Percentiles rank a stretch among this genome's conserved stretches.
Evolutionary conservation across 2,888 invertebrate genomes (phyloP).

Genomic region (Silvanus unidentatus): DNA sequence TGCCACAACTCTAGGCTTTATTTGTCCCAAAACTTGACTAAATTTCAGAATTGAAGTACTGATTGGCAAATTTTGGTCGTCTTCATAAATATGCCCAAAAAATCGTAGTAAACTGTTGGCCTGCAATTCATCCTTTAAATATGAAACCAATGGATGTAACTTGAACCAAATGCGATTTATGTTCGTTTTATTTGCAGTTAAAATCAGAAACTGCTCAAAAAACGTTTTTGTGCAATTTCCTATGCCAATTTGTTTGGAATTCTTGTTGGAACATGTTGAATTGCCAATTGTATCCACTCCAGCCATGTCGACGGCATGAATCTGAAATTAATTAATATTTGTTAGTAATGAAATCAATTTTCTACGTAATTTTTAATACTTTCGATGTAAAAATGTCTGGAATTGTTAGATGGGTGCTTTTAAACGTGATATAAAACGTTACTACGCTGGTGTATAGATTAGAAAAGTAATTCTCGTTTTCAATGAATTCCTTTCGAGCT

Average conservation of each 20-base stretch:
- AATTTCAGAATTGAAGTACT: slow-evolving; percentile 44
- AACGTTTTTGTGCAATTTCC: slow-evolving; percentile 44
- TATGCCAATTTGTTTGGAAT: slow-evolving; percentile 35
- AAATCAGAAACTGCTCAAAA: slow-evolving; percentile 41
- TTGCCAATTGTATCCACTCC: slow-evolving; percentile 42
- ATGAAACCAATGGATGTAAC: slow-evolving; percentile 40
- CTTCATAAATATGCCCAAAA: slow-evolving; percentile 43
- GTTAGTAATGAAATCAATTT: neutral
- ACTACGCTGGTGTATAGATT: slow-evolving; percentile 42
- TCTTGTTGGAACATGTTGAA: slow-evolving; percentile 33
- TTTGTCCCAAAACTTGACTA: slow-evolving; percentile 35
- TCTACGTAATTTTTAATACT: neutral
- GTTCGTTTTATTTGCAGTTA: slow-evolving; percentile 26
- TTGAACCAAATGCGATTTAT: slow-evolving; percentile 26
- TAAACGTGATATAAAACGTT: slow-evolving; percentile 38
- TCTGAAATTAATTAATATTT: too few relatives aligned
- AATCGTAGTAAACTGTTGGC: slow-evolving; percentile 38
- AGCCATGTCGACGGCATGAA: slow-evolving; percentile 47
- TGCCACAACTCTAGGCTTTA: slow-evolving; percentile 17
- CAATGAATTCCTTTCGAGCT: slow-evolving; percentile 36
- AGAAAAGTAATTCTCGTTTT: slow-evolving; percentile 33
- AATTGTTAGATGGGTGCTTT: neutral
- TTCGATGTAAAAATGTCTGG: neutral
- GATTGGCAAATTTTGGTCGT: slow-evolving; percentile 36
- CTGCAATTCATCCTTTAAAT: slow-evolving; percentile 39